Evolutionary conservation across 2,888 invertebrate genomes (phyloP), one percentile per base, ranked within the genome.

Genomic region (Leucoma salicis): DNA sequence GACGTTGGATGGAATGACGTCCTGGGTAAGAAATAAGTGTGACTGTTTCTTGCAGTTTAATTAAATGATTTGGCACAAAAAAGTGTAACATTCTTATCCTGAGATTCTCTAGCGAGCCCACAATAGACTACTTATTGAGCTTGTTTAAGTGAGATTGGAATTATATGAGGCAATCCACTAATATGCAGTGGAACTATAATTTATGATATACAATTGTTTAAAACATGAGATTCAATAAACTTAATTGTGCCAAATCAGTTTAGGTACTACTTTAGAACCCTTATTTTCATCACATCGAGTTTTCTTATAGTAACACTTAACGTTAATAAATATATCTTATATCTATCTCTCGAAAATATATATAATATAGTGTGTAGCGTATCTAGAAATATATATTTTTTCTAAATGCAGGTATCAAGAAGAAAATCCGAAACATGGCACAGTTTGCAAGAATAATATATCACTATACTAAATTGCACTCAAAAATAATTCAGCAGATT

Each of bases 281-380:
- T 80, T 76, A 73, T 77, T 83, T 78, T 77, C 79, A 87, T 87
- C 86, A 87, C 86, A 87, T 78, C 82, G 78, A 74, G 83, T 85
- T 82, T 63, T 74, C 82, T 82, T 87, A 86, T 57, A 61, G 66
- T 78, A 79, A 68, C 64, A 70, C 69, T 72, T 74, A 73, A 63
- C 44, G 56, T 66, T 67, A 59, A 71, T 70, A 72, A 68, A 70
- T 71, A 72, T 67, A 60, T 29, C 68, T 70, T 70, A 71, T 49
- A 54, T 29, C 56, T 40, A 13, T 47, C 66, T 65, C 62, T 66
- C 67, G 68, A 59, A 67, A 66, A 55, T 59, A 63, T 52, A 63
- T n/a, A n/a, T n/a, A n/a, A n/a, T n/a, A n/a, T n/a, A n/a, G n/a
- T 53, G 49, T 53, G 55, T 57, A 53, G 8, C 14, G 49, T 59